Base-by-base conservation (phyloP, 2,113 vertebrate genomes). In the Carassius auratus region DNA sequence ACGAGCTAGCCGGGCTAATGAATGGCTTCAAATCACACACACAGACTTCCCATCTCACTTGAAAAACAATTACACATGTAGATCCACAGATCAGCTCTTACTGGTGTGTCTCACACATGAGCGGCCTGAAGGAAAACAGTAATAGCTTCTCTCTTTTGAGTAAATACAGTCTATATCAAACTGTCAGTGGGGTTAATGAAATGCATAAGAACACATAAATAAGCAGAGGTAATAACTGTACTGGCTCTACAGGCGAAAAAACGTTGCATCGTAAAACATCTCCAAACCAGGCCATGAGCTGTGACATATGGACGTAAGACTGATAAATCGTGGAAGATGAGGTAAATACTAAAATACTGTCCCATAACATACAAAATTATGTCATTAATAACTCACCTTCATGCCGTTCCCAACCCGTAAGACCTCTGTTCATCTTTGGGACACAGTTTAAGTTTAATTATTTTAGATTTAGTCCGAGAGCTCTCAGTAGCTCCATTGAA, bases 61-160 rank as follows among this genome's bases (percentile, higher is more conserved):
- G 21, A 13, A 78, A 84, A 84, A 75, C 80, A 76, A 86, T 78
- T 83, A 86, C 62, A 83, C 55, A 61, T 84, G 81, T 73, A 83
- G 71, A 87, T 61, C 19, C 66, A 81, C 26, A 79, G 86, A 84
- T 87, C 2, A 84, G n/a, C 30, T 33, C 10, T 80, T 77, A 78
- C 76, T 61, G 42, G 26, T 55, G 62, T 69, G 42, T 10, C 33
- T 79, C 64, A 1, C 19, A 52, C 48, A 42, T 66, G 33, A 71
- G 45, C 45, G 3, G 26, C 4, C 19, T 1, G 8, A 38, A 78
- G 76, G 23, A 66, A 81, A 50, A 45, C 78, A 45, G 61, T 38
- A 45, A 84, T 42, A 71, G 45, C 45, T 64, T 78, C 48, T 55
- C 42, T 77, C 21, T 45, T 69, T 82, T 52, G 64, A 82, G 48